phyloP scores from a whole-genome alignment of 2,888 invertebrate species.

The Cheilosia variabilis region DNA sequence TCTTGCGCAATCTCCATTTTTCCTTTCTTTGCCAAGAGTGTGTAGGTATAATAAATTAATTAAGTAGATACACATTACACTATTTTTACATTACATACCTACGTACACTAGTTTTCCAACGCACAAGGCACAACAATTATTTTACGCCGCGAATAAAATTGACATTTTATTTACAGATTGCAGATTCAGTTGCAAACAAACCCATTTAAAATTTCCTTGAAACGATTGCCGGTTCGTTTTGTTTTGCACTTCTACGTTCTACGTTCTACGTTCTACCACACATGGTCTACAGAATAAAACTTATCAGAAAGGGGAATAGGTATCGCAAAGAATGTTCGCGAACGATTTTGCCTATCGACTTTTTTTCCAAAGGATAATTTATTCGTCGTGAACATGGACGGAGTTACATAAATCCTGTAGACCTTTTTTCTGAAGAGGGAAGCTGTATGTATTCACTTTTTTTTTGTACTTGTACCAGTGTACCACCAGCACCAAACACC shows the following conservation, averaged over 20 bases:
- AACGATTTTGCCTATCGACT: conserved; percentile 27
- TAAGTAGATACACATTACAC: conserved; percentile 10
- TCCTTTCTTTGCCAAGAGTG: conserved; percentile 14
- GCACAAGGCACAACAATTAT: conserved; percentile 18
- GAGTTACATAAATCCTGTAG: conserved; percentile 57
- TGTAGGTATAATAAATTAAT: conserved; percentile 2
- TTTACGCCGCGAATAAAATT: conserved; percentile 21
- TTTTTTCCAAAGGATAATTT: conserved; percentile 48
- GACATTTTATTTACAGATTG: conserved; percentile 23
- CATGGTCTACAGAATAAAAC: conserved; percentile 16
- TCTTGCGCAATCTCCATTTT: conserved; percentile 57
- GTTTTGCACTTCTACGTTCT: conserved; percentile 9
- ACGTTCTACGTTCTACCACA: conserved; percentile 10
- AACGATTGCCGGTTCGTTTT: conserved; percentile 22
- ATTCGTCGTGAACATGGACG: conserved; percentile 25
- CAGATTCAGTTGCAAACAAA: conserved; percentile 13
- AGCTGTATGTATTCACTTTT: conserved; percentile 32
- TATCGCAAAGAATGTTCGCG: conserved; percentile 52
- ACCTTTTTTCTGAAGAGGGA: conserved; percentile 20
- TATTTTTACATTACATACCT: conserved; percentile 21
- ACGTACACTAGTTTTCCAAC: conserved; percentile 29
- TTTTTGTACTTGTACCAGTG: background rate
- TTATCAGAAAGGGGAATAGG: conserved; percentile 26
- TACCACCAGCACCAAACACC: conserved; percentile 10
- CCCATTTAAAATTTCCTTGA: conserved; percentile 13